These are phyloP conservation scores for Nezara viridula DNA, from an alignment of 2,888 invertebrate genomes.

Conservation along the genomic window DNA sequence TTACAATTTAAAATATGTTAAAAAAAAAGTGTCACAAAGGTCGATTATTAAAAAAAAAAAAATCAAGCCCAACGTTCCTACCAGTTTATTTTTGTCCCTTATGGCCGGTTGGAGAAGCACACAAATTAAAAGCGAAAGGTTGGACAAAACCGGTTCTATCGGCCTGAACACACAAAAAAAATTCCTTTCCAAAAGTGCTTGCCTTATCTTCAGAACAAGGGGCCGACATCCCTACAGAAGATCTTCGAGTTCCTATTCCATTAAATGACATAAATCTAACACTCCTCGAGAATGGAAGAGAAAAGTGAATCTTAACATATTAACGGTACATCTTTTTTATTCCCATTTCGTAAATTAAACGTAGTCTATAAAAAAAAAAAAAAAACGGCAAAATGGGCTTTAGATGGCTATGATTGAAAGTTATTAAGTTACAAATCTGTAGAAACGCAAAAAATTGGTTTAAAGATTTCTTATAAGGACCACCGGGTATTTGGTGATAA, in stretches of 20 bases:
- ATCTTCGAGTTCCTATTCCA: not conserved
- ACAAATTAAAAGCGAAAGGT: constrained; percentile 60
- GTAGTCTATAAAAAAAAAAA: too few species aligned
- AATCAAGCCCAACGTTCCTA: not conserved
- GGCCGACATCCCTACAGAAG: not conserved
- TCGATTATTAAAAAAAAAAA: not conserved
- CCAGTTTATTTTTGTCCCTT: constrained; percentile 44
- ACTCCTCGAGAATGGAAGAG: not conserved
- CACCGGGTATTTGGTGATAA: too few species aligned
- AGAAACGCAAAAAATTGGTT: too few species aligned
- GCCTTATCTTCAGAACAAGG: constrained; percentile 51
- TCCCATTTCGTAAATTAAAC: not conserved
- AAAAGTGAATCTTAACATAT: not conserved
- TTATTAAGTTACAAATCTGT: too few species aligned
- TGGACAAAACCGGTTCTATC: constrained; percentile 50
- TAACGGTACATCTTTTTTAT: too few species aligned
- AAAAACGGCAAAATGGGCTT: too few species aligned
- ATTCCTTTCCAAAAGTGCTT: constrained; percentile 52
- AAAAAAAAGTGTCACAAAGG: not conserved
- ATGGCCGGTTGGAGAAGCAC: constrained; percentile 27
- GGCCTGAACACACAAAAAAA: constrained; percentile 42
- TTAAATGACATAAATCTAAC: constrained; percentile 17
- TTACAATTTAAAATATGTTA: not conserved
- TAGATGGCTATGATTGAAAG: too few species aligned
- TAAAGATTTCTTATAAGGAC: too few species aligned